phyloP scores from a whole-genome alignment of 2,113 vertebrate species.

The Podarcis cretensis region DNA sequence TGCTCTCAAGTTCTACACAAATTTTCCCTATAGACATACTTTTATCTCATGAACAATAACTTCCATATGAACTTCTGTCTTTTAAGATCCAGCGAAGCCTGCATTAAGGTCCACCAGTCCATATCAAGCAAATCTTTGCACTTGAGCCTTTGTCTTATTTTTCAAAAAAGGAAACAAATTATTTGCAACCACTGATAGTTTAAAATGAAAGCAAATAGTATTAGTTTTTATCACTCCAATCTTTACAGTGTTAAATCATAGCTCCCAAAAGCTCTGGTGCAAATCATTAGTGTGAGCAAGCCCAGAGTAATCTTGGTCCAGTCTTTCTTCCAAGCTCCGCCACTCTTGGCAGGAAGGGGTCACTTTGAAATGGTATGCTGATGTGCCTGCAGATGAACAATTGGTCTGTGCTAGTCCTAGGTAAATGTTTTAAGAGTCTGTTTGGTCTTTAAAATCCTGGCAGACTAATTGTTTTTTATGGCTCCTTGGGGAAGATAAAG shows the following conservation, averaged over 20 bases:
- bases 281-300: background rate
- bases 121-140: background rate
- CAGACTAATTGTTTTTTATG: background rate
- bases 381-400: background rate
- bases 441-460: background rate
- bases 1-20: background rate
- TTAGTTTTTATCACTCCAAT: background rate
- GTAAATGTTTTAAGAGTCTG: slow-evolving; percentile 14
- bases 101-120: too few species aligned
- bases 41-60: background rate
- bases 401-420: background rate
- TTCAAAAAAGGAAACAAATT: background rate
- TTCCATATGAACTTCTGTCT: background rate
- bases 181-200: background rate
- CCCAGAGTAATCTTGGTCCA: background rate
- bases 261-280: background rate
- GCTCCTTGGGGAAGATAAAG: slow-evolving; percentile 2
- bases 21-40: background rate
- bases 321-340: background rate
- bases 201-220: background rate
- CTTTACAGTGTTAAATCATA: background rate
- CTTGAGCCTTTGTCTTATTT: background rate
- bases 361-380: background rate
- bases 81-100: background rate
- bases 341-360: background rate